A percentile compares a stretch with the other conserved stretches of the same genome.
phyloP scores from a whole-genome alignment of 2,888 invertebrate genomes.

The Fabriciana adippe region DNA sequence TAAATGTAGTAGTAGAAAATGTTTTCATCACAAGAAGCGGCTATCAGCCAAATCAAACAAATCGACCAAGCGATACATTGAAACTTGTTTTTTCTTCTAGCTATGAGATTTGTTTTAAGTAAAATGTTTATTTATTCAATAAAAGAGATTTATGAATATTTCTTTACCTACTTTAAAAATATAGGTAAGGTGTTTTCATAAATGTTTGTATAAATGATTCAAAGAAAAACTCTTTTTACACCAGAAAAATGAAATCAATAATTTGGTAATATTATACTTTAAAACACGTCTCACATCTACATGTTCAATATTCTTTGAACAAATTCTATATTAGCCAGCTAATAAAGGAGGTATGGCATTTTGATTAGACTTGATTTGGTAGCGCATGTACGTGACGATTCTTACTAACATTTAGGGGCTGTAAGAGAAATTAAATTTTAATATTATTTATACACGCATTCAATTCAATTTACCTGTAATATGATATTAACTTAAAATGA shows the following conservation, averaged over 20 bases:
- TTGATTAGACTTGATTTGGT: slow-evolving; percentile 31
- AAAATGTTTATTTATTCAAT: slow-evolving; percentile 4
- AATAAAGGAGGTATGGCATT: slow-evolving; percentile 29
- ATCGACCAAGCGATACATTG: slow-evolving; percentile 31
- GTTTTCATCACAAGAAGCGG: slow-evolving; percentile 28
- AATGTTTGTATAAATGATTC: no score
- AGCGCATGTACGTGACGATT: slow-evolving; percentile 18
- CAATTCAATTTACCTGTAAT: neutral
- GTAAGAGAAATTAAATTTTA: slow-evolving; percentile 6
- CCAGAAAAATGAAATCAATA: neutral
- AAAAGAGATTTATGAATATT: neutral
- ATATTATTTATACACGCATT: slow-evolving; percentile 9
- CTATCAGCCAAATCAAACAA: slow-evolving; percentile 32
- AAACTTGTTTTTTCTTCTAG: slow-evolving; percentile 3
- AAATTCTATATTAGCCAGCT: slow-evolving; percentile 18
- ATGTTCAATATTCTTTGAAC: slow-evolving; percentile 25
- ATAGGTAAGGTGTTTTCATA: no score
- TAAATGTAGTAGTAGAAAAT: slow-evolving; percentile 22
- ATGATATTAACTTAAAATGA: neutral
- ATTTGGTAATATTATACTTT: neutral
- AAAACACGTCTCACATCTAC: neutral
- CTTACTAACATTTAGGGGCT: neutral
- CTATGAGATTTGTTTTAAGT: slow-evolving; percentile 3
- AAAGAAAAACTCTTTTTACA: no score
- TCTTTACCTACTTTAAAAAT: no score